Base-by-base conservation (phyloP, 92 coral and sea anemone genomes). In the Paramuricea clavata region DNA sequence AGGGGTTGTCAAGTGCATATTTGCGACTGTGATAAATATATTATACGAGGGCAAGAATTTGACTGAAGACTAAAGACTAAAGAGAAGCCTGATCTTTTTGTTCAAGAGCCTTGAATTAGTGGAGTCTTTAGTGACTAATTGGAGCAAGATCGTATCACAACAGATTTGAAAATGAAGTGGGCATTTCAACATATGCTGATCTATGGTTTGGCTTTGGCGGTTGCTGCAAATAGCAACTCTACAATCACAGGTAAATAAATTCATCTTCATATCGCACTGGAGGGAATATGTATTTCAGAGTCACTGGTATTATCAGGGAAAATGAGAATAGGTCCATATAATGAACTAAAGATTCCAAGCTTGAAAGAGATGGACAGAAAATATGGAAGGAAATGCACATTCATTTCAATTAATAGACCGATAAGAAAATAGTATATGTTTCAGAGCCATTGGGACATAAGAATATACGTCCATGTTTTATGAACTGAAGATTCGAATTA, bases 171-270 rank as follows among this genome's bases (percentile, higher is more conserved):
- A 52, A 76, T 50, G 82, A 15, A 52, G 28, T 26, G 25, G 47
- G 35, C 39, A 32, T 32, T 49, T 28, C 34, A 32, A 52, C 4
- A 7, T 2, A 13, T 35, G 67, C 22, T 76, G 28, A 17, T 49
- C 44, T 49, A 2, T 15, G 30, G 21, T 26, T 26, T 76, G 50
- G 36, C 27, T 36, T 32, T 76, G 69, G 67, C 25, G 2, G 23
- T 60, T 27, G 41, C 10, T 25, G 67, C 16, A 36, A 28, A 76
- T 17, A 52, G 67, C 82, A 28, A 49, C 23, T 32, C 39, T 54
- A 28, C 82, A 9, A 25, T 60, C 12, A 2, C 50, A 76, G 82
- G 82, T 76, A 54, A 76, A 65, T 31, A 0, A 28, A n/a, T 65
- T 11, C 12, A 12, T 65, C 6, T 11, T 65, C 26, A 6, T 4